Evolutionary conservation across 2,888 invertebrate genomes (phyloP), one percentile per base, ranked within the genome.

Genomic region (Lacanobia wlatinum): DNA sequence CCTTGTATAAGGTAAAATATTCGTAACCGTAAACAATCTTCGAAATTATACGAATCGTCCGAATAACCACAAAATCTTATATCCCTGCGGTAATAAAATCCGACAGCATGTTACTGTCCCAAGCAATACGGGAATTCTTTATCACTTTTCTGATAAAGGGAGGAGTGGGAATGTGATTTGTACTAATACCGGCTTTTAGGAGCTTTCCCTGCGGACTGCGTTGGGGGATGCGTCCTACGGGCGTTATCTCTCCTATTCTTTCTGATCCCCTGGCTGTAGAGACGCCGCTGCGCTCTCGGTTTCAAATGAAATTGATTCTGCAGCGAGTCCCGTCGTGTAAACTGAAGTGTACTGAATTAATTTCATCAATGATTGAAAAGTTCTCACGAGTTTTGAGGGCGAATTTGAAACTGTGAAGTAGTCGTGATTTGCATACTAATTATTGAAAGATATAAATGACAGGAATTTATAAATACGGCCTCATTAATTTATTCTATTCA

Each of bases 301-400:
- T 90, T 89, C 83, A 87, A 90, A 90, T 88, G 85, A 90, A 92
- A 92, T 92, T 92, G 90, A 92, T 92, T 93, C 83, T 82, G 78
- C 80, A 74, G 82, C 83, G 85, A 87, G 88, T 82, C 76, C 23
- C 56, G 40, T 7, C 83, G 85, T 87, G 82, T 84, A 90, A 90
- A 92, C 90, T 90, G 89, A 90, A 93, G 89, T 90, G 90, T 91
- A 91, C 90, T 90, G 88, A 92, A 92, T 93, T 92, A 92, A 91
- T 91, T 91, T 85, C 84, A 85, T 81, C 83, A 82, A 81, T 91
- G 91, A 93, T 93, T 92, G 91, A 92, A 94, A 93, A 91, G 88
- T 91, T 90, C 61, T 77, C 73, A 69, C 78, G 63, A 76, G 67
- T 73, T 80, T 68, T 40, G 55, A 72, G 65, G 16, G 69, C 23